These are phyloP conservation scores for Pocillopora damicornis DNA, from an alignment of 64 coral and sea anemone genomes.

Conservation along the genomic window DNA sequence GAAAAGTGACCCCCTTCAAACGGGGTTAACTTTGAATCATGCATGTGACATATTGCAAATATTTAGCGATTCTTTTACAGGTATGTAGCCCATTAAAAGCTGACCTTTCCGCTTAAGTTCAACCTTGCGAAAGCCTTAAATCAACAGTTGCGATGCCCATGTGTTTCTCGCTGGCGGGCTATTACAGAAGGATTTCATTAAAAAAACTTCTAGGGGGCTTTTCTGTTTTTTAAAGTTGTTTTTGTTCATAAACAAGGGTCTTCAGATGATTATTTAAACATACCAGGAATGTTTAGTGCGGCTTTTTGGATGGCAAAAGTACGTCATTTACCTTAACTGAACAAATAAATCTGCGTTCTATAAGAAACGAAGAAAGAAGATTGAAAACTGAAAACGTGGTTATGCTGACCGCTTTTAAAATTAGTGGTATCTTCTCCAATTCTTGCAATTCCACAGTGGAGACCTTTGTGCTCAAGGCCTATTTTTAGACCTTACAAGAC, in stretches of 20 bases:
- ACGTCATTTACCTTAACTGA: background rate
- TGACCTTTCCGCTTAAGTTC: constrained; percentile 28
- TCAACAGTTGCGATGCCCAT: background rate
- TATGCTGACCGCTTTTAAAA: background rate
- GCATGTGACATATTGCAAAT: constrained; percentile 21
- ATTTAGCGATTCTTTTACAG: background rate
- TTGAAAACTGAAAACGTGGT: background rate
- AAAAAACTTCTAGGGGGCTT: background rate
- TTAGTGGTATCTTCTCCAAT: background rate
- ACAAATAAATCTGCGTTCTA: background rate
- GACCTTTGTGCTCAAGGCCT: background rate
- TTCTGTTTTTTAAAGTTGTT: background rate
- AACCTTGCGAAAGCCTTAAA: background rate
- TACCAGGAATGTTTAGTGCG: constrained; percentile 13
- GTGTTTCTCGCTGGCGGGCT: background rate
- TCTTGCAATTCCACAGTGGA: background rate
- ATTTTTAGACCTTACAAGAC: background rate
- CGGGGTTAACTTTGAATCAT: background rate
- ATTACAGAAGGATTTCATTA: background rate
- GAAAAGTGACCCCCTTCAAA: background rate
- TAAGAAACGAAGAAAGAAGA: background rate
- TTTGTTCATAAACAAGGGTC: constrained; percentile 1
- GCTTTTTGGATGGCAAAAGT: constrained; percentile 12
- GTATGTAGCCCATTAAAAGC: background rate
- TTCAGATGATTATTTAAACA: constrained; percentile 20